Evolutionary conservation across 2,888 invertebrate species (phyloP).

Genomic region (Eilema griseolum): DNA sequence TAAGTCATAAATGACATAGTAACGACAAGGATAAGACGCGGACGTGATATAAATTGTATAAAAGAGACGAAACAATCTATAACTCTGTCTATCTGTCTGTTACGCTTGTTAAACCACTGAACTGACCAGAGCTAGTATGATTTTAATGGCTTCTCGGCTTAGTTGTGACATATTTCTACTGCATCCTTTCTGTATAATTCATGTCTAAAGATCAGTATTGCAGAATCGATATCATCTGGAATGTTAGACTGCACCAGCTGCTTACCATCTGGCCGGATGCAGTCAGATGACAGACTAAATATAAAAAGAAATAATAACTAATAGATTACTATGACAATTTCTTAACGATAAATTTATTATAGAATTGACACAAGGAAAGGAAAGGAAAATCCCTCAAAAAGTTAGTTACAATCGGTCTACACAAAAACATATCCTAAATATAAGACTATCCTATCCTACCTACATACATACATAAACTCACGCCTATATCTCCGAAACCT

Average conservation of each 20-base stretch:
- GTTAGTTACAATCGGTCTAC: too few relatives aligned
- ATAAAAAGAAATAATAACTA: neutral
- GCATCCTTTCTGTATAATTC: too few relatives aligned
- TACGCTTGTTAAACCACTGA: too few relatives aligned
- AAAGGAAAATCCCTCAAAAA: too few relatives aligned
- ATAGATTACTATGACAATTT: neutral
- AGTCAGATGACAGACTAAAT: neutral
- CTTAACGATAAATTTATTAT: neutral
- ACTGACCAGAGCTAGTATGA: too few relatives aligned
- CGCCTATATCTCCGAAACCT: too few relatives aligned
- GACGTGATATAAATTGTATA: neutral
- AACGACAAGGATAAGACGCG: neutral
- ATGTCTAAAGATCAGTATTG: neutral
- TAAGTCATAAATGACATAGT: neutral
- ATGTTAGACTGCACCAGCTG: neutral
- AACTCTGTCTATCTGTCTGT: too few relatives aligned
- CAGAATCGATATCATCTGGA: neutral
- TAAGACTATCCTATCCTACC: neutral
- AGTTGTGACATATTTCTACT: too few relatives aligned
- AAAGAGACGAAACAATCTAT: neutral
- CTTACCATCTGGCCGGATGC: neutral
- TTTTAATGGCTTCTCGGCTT: too few relatives aligned
- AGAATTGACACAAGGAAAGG: neutral
- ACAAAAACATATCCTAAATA: neutral
- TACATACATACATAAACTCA: too few relatives aligned